A percentile compares a stretch with the other conserved stretches of the same genome.
phyloP scores from a whole-genome alignment of 2,113 vertebrate genomes.

The Chionis minor region DNA sequence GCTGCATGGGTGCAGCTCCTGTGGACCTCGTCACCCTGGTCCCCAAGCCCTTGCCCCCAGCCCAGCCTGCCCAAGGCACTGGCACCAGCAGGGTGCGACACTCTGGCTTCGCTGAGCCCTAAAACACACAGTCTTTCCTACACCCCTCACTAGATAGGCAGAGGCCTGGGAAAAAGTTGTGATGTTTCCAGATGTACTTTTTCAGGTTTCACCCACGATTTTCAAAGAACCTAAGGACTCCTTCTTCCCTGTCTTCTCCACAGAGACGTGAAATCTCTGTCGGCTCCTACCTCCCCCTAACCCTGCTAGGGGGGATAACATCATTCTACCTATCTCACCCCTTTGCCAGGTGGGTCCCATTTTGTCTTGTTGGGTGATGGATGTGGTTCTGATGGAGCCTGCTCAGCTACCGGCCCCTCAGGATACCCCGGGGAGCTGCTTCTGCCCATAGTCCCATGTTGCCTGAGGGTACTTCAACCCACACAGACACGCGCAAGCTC shows the following conservation, averaged over 20 bases:
- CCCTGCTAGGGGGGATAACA: not conserved
- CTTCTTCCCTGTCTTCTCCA: not conserved
- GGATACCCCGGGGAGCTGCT: not conserved
- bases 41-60: not conserved
- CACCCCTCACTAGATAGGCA: not conserved
- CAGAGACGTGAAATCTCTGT: fast-evolving
- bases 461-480: not conserved
- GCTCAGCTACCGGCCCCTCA: not conserved
- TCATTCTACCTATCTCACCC: too few relatives aligned
- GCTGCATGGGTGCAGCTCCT: not conserved
- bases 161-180: not conserved
- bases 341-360: not conserved
- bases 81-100: fast-evolving
- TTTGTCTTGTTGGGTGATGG: not conserved
- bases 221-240: not conserved
- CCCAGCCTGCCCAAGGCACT: not conserved
- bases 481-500: not conserved
- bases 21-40: not conserved
- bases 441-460: not conserved
- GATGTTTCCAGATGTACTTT: not conserved
- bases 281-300: not conserved
- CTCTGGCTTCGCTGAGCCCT: not conserved
- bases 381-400: not conserved
- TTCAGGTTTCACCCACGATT: not conserved
- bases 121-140: not conserved